A percentile compares a stretch with the other conserved stretches of the same genome.
phyloP scores from a whole-genome alignment of 2,797 vertebrate genomes.

The Clamator glandarius region DNA sequence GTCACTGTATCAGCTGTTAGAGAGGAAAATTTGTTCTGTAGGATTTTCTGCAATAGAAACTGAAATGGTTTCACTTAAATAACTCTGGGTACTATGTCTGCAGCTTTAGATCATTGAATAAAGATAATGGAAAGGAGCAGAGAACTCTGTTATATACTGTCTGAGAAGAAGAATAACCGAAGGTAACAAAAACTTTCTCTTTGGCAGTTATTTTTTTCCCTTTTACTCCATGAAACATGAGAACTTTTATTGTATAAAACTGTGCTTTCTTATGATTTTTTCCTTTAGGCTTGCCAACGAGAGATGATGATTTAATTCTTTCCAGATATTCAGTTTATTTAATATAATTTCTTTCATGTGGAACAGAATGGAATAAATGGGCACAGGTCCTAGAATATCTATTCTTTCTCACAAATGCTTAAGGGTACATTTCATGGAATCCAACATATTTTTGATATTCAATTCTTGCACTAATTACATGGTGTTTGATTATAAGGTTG shows the following conservation, averaged over 20 bases:
- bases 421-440: constrained; percentile 53
- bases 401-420: constrained; percentile 53
- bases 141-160: constrained; percentile 39
- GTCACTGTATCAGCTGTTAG: not conserved
- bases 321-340: constrained; percentile 72
- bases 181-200: constrained; percentile 42
- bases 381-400: constrained; percentile 52
- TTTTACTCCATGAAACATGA: constrained; percentile 63
- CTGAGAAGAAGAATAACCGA: constrained; percentile 38
- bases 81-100: constrained; percentile 11
- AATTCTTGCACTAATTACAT: constrained; percentile 46
- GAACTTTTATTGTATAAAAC: constrained; percentile 71
- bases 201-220: constrained; percentile 25
- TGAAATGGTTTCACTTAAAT: constrained; percentile 45
- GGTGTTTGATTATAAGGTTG: constrained; percentile 33
- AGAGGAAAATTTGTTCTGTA: not conserved
- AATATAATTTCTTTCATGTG: constrained; percentile 64
- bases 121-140: constrained; percentile 47
- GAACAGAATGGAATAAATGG: constrained; percentile 47
- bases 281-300: constrained; percentile 73
- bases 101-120: constrained; percentile 42
- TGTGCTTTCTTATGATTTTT: constrained; percentile 68
- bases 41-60: not conserved
- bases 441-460: constrained; percentile 39
- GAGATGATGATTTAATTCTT: constrained; percentile 73